Conservation (phyloP, 2,888 invertebrate genomes). For the Cecidostiba fungosa region DNA sequence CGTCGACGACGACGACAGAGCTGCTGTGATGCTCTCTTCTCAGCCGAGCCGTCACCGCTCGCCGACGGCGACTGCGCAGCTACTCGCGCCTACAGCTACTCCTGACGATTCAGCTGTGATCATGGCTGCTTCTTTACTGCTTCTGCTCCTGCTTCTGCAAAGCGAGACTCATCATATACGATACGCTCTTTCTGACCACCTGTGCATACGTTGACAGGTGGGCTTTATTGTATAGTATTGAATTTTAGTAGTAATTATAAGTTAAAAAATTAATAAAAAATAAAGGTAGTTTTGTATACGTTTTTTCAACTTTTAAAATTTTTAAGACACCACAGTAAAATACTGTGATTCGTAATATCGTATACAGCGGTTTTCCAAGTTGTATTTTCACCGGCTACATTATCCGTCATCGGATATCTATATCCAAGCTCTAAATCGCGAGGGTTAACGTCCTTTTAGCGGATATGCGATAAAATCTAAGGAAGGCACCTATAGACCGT, state of each 20-base stretch:
- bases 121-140: constrained; percentile 57
- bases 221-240: no score
- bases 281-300: no score
- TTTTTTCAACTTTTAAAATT: no score
- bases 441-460: background rate
- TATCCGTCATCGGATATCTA: background rate
- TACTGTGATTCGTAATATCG: no score
- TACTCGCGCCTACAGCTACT: background rate
- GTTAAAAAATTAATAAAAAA: no score
- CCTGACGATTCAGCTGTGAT: constrained; percentile 39
- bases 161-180: constrained; percentile 4
- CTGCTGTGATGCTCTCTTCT: background rate
- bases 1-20: constrained; percentile 32
- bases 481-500: background rate
- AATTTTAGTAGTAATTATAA: no score
- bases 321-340: no score
- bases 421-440: background rate
- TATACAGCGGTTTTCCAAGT: background rate
- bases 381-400: background rate
- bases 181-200: background rate
- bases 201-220: background rate
- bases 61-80: constrained; percentile 21
- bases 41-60: constrained; percentile 46
- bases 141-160: constrained; percentile 30
- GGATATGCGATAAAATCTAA: background rate